phyloP scores from a whole-genome alignment of 2,797 vertebrate species.

The Arrhamphus sclerolepis region DNA sequence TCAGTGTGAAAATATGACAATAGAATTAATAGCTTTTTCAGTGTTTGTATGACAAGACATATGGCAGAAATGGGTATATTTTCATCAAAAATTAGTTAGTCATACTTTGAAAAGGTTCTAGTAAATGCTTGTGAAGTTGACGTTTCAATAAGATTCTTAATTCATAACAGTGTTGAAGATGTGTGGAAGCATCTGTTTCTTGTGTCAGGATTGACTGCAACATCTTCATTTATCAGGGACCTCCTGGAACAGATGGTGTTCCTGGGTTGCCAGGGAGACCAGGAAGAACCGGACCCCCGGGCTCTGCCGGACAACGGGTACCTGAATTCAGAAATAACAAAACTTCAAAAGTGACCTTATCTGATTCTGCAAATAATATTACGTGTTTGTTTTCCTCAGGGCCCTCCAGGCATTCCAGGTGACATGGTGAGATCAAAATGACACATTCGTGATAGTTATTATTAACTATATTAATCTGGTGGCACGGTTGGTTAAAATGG shows the following conservation, averaged over 20 bases:
- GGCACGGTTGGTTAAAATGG: not conserved
- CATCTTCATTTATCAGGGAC: conserved; percentile 78
- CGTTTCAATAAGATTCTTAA: too few relatives aligned
- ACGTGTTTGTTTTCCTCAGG: conserved; percentile 71
- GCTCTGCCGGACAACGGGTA: conserved; percentile 86
- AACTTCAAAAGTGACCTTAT: conserved; percentile 9
- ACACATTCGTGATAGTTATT: not conserved
- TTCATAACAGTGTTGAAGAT: not conserved
- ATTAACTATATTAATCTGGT: not conserved
- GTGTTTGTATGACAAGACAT: too few relatives aligned
- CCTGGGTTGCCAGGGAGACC: conserved; percentile 90
- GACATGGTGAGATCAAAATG: conserved; percentile 77
- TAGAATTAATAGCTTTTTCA: too few relatives aligned
- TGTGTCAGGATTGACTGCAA: conserved; percentile 25
- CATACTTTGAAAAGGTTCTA: too few relatives aligned
- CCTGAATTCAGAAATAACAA: conserved; percentile 27
- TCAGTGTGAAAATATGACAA: too few relatives aligned
- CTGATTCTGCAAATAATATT: conserved; percentile 17
- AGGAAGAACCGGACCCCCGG: conserved; percentile 86
- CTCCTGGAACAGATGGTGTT: conserved; percentile 87
- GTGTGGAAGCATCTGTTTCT: conserved; percentile 1
- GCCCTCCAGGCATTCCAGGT: conserved; percentile 81
- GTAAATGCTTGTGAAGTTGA: too few relatives aligned
- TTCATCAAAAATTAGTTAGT: too few relatives aligned
- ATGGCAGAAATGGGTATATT: too few relatives aligned